A percentile compares a stretch with the other conserved stretches of the same genome.
Evolutionary conservation across 2,888 invertebrate genomes (phyloP).

Genomic region (Stenolophus ochropezus): DNA sequence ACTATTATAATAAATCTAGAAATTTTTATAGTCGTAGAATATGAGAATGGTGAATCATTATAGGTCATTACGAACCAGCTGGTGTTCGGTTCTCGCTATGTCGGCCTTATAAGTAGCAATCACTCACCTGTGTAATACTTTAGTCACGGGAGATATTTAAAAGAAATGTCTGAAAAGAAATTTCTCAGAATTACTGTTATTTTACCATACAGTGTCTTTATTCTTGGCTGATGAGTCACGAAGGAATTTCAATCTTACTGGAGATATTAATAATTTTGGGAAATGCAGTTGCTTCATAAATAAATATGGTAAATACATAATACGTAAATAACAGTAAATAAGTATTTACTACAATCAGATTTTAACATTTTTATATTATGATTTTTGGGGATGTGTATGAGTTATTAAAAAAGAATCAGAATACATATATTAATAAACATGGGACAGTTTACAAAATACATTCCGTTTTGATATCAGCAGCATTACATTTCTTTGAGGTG

Average conservation of each 20-base stretch:
- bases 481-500: too few species aligned
- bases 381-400: too few species aligned
- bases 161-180: background rate
- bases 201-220: background rate
- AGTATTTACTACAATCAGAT: too few species aligned
- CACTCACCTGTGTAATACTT: background rate
- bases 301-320: background rate
- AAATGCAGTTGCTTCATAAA: background rate
- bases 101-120: conserved; percentile 5
- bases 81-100: background rate
- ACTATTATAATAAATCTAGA: conserved; percentile 1
- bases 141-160: conserved; percentile 19
- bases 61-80: background rate
- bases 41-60: conserved; percentile 32
- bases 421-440: too few species aligned
- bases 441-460: too few species aligned
- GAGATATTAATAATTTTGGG: background rate
- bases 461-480: too few species aligned
- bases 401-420: too few species aligned
- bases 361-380: too few species aligned
- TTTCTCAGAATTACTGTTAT: conserved; percentile 5
- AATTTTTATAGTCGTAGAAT: conserved; percentile 17
- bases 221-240: background rate
- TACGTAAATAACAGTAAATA: too few species aligned
- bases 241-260: background rate